Evolutionary conservation across 35 echinoderm and acorn worm species (phyloP).

Genomic region (Nesometra sesokonis): DNA sequence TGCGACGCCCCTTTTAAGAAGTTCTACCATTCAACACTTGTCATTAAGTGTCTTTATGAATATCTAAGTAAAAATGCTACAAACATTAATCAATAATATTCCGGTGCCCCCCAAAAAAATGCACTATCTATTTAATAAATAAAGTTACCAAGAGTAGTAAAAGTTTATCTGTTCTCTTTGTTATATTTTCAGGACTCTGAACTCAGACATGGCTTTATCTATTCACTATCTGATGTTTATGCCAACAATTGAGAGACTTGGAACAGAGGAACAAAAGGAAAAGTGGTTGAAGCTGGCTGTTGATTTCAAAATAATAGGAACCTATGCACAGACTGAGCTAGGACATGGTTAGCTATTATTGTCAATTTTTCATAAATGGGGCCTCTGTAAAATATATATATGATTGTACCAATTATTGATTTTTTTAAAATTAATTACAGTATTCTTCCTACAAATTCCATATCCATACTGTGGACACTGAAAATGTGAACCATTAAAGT

Average conservation of each 20-base stretch:
- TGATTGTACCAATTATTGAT: too few species aligned
- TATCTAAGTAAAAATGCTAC: neutral
- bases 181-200: constrained; percentile 7
- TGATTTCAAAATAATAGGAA: constrained; percentile 52
- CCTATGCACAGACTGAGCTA: constrained; percentile 87
- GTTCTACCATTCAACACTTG: too few species aligned
- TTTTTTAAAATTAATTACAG: too few species aligned
- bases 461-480: too few species aligned
- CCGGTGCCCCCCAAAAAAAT: neutral
- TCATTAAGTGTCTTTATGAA: neutral
- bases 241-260: constrained; percentile 56
- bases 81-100: neutral
- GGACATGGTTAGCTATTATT: constrained; percentile 54
- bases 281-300: constrained; percentile 56
- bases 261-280: constrained; percentile 52
- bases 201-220: constrained; percentile 42
- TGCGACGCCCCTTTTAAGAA: too few species aligned
- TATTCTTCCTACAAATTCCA: too few species aligned
- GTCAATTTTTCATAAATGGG: too few species aligned
- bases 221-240: constrained; percentile 77
- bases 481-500: too few species aligned
- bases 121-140: neutral
- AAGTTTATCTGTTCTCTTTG: neutral
- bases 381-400: too few species aligned
- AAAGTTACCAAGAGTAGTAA: neutral